Conservation (phyloP, 2,888 invertebrate species). For the Hemistola chrysoprasaria region DNA sequence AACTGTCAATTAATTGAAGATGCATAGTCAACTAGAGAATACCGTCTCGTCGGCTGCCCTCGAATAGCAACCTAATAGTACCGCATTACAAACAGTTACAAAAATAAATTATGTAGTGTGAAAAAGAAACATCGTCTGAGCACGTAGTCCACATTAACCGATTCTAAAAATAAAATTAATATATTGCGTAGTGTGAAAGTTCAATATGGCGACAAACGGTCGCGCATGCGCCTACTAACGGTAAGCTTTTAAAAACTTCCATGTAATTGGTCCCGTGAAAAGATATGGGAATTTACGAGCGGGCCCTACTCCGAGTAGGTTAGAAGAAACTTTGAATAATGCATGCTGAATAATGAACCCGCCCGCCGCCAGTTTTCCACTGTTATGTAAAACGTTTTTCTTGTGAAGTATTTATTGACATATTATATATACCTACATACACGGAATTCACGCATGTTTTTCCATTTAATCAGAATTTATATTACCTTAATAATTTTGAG, state of each 20-base stretch:
- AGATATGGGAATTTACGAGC: slow-evolving; percentile 53
- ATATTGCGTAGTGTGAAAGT: slow-evolving; percentile 68
- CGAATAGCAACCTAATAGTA: slow-evolving; percentile 63
- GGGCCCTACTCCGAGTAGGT: slow-evolving; percentile 36
- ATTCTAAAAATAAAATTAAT: slow-evolving; percentile 75
- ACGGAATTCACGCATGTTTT: slow-evolving; percentile 17
- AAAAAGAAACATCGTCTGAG: slow-evolving; percentile 63
- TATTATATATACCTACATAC: no score
- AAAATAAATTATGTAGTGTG: slow-evolving; percentile 58
- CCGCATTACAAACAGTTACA: slow-evolving; percentile 67
- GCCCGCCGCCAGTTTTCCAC: slow-evolving; percentile 21
- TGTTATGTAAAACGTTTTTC: slow-evolving; percentile 26
- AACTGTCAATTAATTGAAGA: slow-evolving; percentile 18
- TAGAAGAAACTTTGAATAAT: slow-evolving; percentile 47
- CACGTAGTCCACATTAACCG: slow-evolving; percentile 62
- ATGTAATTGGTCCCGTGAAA: slow-evolving; percentile 52
- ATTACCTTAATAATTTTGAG: no score
- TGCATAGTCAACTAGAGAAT: slow-evolving; percentile 8
- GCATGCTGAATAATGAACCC: slow-evolving; percentile 39
- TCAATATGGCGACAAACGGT: slow-evolving; percentile 65
- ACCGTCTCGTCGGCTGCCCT: slow-evolving; percentile 36
- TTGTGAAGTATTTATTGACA: slow-evolving; percentile 22
- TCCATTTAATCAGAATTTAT: no score
- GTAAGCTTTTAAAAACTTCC: slow-evolving; percentile 53
- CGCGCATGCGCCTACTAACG: slow-evolving; percentile 49